These are phyloP conservation scores for Sylvia borin DNA, from an alignment of 2,797 vertebrate genomes.

Conservation along the genomic window DNA sequence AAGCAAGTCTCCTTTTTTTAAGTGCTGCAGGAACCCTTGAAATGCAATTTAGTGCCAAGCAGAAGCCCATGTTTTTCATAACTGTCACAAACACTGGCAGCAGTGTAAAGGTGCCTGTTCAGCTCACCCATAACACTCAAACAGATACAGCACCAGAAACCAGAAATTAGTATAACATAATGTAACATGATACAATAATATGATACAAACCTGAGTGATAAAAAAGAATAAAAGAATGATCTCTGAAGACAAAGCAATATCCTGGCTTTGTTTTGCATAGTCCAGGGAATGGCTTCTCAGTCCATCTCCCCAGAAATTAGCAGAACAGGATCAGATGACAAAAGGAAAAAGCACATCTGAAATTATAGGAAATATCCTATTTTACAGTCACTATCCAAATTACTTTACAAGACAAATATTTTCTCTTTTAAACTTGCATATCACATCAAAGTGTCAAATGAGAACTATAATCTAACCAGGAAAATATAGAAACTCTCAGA, in stretches of 20 bases:
- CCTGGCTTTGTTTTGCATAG: neutral
- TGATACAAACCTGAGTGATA: neutral
- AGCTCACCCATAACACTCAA: neutral
- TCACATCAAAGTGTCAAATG: neutral
- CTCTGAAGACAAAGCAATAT: neutral
- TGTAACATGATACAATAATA: neutral
- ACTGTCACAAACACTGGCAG: neutral
- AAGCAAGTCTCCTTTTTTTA: neutral
- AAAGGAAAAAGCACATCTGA: neutral
- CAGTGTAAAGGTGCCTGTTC: neutral
- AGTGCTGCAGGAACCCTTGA: neutral
- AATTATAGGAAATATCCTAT: neutral
- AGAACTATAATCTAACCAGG: neutral
- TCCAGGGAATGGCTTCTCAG: neutral
- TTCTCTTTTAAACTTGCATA: neutral
- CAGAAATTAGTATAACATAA: neutral
- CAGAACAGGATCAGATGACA: neutral
- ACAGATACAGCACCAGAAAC: neutral
- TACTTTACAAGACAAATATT: neutral
- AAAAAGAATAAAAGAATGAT: neutral
- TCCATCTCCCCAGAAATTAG: neutral
- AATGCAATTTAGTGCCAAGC: neutral
- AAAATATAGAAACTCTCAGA: neutral
- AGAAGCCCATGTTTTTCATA: neutral
- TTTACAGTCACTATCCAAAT: neutral